A percentile compares a stretch with the other conserved stretches of the same genome.
Evolutionary conservation across 2,797 vertebrate genomes (phyloP).

Genomic region (Hafferia zeledoni): DNA sequence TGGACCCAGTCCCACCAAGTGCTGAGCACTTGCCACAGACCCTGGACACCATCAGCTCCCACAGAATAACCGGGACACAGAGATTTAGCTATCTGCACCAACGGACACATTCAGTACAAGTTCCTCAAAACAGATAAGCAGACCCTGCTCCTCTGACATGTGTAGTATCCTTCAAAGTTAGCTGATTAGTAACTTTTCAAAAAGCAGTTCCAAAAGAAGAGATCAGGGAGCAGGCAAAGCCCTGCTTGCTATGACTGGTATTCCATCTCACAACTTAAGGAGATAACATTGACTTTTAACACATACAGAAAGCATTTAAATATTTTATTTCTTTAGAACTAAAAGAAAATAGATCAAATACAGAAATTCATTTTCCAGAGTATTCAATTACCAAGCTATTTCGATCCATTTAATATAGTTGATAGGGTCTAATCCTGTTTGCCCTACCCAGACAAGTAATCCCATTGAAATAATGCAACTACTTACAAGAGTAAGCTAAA

Average conservation of each 20-base stretch:
- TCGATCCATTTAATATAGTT: neutral
- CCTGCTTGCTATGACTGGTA: neutral
- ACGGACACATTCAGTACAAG: neutral
- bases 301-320: neutral
- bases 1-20: neutral
- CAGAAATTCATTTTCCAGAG: neutral
- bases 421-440: neutral
- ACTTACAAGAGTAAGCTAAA: neutral
- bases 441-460: neutral
- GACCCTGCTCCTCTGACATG: neutral
- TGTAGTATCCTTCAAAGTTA: neutral
- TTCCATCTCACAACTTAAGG: neutral
- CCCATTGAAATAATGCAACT: neutral
- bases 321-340: neutral
- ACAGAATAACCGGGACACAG: neutral
- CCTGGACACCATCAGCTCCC: neutral
- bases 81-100: accelerated
- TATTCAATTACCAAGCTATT: neutral
- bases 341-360: neutral
- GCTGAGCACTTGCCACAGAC: accelerated
- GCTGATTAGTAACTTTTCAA: neutral
- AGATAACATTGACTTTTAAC: neutral
- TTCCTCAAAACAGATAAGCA: neutral
- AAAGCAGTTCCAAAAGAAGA: neutral
- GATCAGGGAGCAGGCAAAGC: accelerated